Percentiles rank a stretch among this genome's conserved stretches.
These are phyloP conservation scores for Eulithis testata DNA, from an alignment of 2,888 invertebrate genomes.

Conservation along the genomic window DNA sequence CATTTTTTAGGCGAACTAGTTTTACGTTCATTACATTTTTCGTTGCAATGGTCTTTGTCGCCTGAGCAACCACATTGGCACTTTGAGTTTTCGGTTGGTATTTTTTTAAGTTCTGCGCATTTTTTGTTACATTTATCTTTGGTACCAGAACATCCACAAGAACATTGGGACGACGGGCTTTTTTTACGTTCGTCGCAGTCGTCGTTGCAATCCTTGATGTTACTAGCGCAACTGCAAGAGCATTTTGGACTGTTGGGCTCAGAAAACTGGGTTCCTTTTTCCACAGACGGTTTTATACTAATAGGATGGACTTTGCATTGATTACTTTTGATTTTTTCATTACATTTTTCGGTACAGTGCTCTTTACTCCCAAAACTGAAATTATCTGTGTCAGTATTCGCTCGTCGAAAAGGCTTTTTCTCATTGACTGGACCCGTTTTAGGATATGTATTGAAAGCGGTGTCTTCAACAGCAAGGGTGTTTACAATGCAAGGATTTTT, in stretches of 20 bases:
- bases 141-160: conserved; percentile 14
- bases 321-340: conserved; percentile 11
- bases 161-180: conserved; percentile 5
- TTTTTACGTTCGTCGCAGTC: conserved; percentile 7
- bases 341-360: conserved; percentile 12
- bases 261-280: conserved; percentile 32
- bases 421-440: conserved; percentile 47
- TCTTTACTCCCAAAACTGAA: conserved; percentile 27
- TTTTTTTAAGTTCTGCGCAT: background rate
- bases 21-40: conserved; percentile 5
- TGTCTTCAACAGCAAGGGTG: conserved; percentile 29
- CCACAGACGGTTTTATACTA: conserved; percentile 12
- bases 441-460: conserved; percentile 60
- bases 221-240: conserved; percentile 18
- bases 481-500: conserved; percentile 32
- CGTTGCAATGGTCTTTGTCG: conserved; percentile 5
- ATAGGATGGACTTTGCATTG: conserved; percentile 6
- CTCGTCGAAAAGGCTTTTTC: conserved; percentile 56
- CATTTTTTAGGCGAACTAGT: too few species aligned
- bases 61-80: conserved; percentile 2
- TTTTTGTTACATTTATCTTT: background rate
- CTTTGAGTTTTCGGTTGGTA: background rate
- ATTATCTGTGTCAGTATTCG: conserved; percentile 59
- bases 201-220: conserved; percentile 12
- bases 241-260: conserved; percentile 18